These are phyloP conservation scores for Papilio demoleus DNA, from an alignment of 2,888 invertebrate species.

Conservation along the genomic window DNA sequence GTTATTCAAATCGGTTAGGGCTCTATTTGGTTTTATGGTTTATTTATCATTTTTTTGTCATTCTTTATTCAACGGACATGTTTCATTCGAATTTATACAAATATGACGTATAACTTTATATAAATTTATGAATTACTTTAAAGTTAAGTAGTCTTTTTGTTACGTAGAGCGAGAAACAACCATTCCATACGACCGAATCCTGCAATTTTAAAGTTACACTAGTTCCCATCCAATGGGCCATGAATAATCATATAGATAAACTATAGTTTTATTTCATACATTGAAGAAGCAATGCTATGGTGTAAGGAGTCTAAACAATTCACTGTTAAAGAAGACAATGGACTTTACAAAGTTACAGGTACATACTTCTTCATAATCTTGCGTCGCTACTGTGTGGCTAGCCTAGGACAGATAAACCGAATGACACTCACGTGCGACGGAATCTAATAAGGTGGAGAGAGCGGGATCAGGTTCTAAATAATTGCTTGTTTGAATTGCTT, in stretches of 20 bases:
- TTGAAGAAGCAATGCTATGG: too few relatives aligned
- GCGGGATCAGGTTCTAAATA: constrained; percentile 36
- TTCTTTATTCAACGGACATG: constrained; percentile 32
- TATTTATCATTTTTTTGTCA: constrained; percentile 48
- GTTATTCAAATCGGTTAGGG: constrained; percentile 52
- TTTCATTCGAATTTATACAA: not conserved
- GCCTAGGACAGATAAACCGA: not conserved
- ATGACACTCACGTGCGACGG: constrained; percentile 1
- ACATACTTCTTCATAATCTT: not conserved
- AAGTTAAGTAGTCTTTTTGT: too few relatives aligned
- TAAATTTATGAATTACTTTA: too few relatives aligned
- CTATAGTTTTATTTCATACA: too few relatives aligned
- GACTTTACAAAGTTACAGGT: too few relatives aligned
- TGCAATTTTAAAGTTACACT: too few relatives aligned
- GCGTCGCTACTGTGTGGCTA: not conserved
- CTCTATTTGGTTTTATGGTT: constrained; percentile 50
- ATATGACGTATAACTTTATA: not conserved
- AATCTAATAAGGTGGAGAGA: constrained; percentile 29
- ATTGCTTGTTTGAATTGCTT: constrained; percentile 32
- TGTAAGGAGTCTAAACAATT: too few relatives aligned
- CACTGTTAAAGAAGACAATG: too few relatives aligned
- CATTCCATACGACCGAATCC: too few relatives aligned
- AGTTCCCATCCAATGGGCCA: too few relatives aligned
- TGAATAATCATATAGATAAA: too few relatives aligned
- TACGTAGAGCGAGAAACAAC: too few relatives aligned